These are phyloP conservation scores for Lethrus apterus DNA, from an alignment of 1,140 invertebrate genomes.

Conservation along the genomic window DNA sequence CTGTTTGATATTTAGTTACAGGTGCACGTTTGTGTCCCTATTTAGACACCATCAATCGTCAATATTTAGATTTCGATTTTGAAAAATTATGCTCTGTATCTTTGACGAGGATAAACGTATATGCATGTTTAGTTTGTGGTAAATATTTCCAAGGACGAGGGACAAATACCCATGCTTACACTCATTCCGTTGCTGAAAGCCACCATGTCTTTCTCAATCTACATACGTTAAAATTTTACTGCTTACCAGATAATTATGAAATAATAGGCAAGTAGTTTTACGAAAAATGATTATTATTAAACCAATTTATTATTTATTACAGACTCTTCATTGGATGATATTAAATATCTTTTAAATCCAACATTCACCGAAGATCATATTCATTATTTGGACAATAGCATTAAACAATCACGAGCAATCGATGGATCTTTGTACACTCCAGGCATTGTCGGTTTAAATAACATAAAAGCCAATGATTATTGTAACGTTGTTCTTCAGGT, in stretches of 20 bases:
- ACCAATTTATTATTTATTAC: constrained; percentile 29
- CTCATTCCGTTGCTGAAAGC: constrained; percentile 92
- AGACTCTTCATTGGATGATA: constrained; percentile 98
- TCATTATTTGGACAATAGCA: constrained; percentile 66
- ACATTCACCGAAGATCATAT: constrained; percentile 87
- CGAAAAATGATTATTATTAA: constrained; percentile 6
- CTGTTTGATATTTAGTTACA: constrained; percentile 13
- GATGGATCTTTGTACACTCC: constrained; percentile 95
- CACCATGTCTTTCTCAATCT: constrained; percentile 99
- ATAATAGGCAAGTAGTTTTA: constrained; percentile 69
- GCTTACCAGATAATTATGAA: constrained; percentile 99
- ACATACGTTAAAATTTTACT: constrained; percentile 96
- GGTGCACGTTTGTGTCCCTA: constrained; percentile 70
- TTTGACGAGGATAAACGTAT: constrained; percentile 97
- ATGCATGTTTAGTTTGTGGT: constrained; percentile 99
- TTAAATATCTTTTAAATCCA: constrained; percentile 98
- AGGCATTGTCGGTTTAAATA: constrained; percentile 95
- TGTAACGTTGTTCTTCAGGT: constrained; percentile 98
- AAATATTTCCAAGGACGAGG: constrained; percentile 99
- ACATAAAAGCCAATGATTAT: constrained; percentile 99
- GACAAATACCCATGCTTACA: constrained; percentile 97
- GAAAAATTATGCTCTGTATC: constrained; percentile 99
- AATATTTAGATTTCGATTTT: constrained; percentile 99
- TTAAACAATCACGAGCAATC: constrained; percentile 88
- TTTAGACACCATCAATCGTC: constrained; percentile 93